phyloP scores from a whole-genome alignment of 2,113 vertebrate species.

The Bungarus multicinctus region DNA sequence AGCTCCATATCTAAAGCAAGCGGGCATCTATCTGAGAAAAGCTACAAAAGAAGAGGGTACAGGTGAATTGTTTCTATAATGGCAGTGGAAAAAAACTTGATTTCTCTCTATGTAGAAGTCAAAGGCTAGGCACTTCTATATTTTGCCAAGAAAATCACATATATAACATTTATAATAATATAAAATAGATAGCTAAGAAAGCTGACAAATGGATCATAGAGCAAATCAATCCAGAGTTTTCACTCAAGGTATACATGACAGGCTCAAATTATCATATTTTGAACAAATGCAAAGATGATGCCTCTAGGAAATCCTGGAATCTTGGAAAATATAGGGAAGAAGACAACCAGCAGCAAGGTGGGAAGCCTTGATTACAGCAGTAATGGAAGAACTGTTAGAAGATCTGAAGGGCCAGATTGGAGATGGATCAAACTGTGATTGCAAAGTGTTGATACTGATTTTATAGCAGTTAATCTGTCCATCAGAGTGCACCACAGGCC shows the following conservation, averaged over 20 bases:
- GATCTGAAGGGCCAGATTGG: neutral
- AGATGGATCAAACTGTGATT: neutral
- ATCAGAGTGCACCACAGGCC: neutral
- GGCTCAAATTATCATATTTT: neutral
- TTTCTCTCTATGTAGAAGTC: neutral
- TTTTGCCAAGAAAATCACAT: neutral
- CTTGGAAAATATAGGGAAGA: neutral
- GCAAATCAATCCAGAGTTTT: neutral
- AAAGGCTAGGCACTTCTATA: neutral
- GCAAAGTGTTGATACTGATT: neutral
- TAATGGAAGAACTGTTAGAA: neutral
- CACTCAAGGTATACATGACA: neutral
- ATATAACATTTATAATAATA: neutral
- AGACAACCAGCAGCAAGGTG: neutral
- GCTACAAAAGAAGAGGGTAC: neutral
- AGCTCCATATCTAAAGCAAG: neutral
- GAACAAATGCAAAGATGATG: neutral
- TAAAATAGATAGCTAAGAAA: neutral
- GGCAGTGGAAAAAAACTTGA: neutral
- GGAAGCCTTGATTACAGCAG: neutral
- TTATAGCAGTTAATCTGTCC: neutral
- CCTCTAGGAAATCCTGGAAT: neutral
- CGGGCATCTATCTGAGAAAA: neutral
- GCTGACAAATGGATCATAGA: neutral
- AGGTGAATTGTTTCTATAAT: neutral